Base-by-base conservation (phyloP, 2,888 invertebrate species). In the Thera britannica region DNA sequence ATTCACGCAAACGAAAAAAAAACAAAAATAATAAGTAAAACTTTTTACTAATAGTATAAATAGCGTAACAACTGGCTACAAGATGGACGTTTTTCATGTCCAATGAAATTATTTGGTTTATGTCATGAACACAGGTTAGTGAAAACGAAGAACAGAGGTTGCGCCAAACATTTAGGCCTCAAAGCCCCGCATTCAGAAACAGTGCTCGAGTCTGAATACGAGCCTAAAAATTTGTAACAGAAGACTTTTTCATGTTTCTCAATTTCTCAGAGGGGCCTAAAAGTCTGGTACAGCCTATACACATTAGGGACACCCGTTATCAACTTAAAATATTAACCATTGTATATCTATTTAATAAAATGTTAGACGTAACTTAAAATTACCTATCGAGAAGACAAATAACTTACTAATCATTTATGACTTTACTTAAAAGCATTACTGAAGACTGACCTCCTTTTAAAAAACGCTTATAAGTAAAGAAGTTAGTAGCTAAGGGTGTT, bases 31-130 rank as follows among this genome's bases (percentile, higher is more conserved):
- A 80, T 46, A 82, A 85, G 83, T 85, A 85, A 87, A 89, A 84
- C 79, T 75, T 77, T 90, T 90, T 90, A 90, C 89, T 92, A 81
- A 9, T 81, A 88, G 23, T 23, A 87, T 87, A 87, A 88, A 88
- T 85, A 84, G 79, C 62, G 75, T 83, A 83, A 85, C 82, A 83
- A 80, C 76, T 76, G 72, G 72, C 75, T 71, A 71, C 67, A 62
- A 65, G 62, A 72, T 72, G 72, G 70, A 72, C 65, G 68, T 77
- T 77, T 74, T 72, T 71, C 70, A 76, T 75, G 71, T 79, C 76
- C 67, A 46, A 2, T 66, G 63, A 60, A 65, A 74, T 71, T 79
- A 80, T 83, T 84, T 84, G 83, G 82, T 75, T 75, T 77, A 75
- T 66, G 73, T 74, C 75, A 73, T 81, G 77, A 86, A 85, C 84